Evolutionary conservation across 2,888 invertebrate species (phyloP).

Genomic region (Hemistola chrysoprasaria): DNA sequence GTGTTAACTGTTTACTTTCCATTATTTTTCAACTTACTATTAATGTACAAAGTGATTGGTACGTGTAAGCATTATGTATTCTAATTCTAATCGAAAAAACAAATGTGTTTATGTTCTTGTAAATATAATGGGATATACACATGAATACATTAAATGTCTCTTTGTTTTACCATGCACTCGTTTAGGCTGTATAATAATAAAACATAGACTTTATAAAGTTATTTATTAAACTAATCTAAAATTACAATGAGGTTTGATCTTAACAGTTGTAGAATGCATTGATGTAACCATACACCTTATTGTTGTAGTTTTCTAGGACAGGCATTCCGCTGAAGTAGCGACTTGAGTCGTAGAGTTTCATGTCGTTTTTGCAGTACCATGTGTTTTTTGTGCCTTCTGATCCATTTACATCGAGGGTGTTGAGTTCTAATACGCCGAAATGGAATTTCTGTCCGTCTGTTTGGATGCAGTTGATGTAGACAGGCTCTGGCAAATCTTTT

Average conservation of each 20-base stretch:
- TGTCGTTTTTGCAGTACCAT: slow-evolving; percentile 87
- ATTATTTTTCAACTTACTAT: slow-evolving; percentile 61
- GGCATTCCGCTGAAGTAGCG: slow-evolving; percentile 85
- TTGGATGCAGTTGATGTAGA: slow-evolving; percentile 92
- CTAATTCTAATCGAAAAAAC: slow-evolving; percentile 53
- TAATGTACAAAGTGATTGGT: slow-evolving; percentile 79
- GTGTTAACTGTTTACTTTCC: slow-evolving; percentile 51
- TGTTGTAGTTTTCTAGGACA: slow-evolving; percentile 88
- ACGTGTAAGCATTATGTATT: slow-evolving; percentile 76
- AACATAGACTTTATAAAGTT: slow-evolving; percentile 31
- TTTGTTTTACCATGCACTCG: slow-evolving; percentile 28
- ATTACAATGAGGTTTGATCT: slow-evolving; percentile 32
- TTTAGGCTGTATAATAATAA: slow-evolving; percentile 30
- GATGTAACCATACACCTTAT: slow-evolving; percentile 88
- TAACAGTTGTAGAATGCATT: slow-evolving; percentile 90
- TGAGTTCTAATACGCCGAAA: slow-evolving; percentile 92
- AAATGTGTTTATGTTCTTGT: slow-evolving; percentile 80
- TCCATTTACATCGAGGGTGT: slow-evolving; percentile 86
- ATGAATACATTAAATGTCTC: slow-evolving; percentile 70
- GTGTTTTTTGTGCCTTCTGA: slow-evolving; percentile 86
- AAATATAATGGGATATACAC: slow-evolving; percentile 78
- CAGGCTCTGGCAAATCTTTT: slow-evolving; percentile 87
- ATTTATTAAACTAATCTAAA: slow-evolving; percentile 42
- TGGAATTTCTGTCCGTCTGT: slow-evolving; percentile 90
- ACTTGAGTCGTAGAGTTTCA: slow-evolving; percentile 85